phyloP scores from a whole-genome alignment of 2,113 vertebrate genomes.

The Vanacampus margaritifer region DNA sequence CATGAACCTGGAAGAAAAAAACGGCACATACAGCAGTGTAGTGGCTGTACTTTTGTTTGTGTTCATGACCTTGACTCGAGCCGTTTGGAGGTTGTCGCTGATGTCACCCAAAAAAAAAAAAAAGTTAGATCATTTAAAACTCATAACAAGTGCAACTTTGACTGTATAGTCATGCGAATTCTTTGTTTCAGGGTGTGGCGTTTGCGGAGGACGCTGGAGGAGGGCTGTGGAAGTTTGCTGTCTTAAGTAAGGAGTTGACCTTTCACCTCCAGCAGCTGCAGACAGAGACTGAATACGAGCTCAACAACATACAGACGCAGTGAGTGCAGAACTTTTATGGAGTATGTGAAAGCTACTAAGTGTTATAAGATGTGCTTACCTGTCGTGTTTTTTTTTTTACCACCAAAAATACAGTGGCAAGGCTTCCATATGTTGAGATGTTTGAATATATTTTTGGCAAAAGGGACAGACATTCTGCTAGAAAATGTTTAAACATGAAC shows the following conservation, averaged over 20 bases:
- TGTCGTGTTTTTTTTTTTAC: neutral
- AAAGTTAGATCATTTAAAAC: neutral
- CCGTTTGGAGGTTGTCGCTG: neutral
- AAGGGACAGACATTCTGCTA: neutral
- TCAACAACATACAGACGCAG: constrained; percentile 48
- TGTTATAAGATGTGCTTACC: neutral
- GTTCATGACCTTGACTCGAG: neutral
- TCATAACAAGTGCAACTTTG: too few species aligned
- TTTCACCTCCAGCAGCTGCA: constrained; percentile 61
- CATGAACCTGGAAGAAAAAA: too few species aligned
- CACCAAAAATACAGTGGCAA: neutral
- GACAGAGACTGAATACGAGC: constrained; percentile 64
- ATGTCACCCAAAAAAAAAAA: neutral
- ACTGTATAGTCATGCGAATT: neutral
- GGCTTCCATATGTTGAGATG: neutral
- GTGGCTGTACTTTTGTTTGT: neutral
- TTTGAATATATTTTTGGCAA: neutral
- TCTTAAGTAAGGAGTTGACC: constrained; percentile 52
- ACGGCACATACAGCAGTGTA: too few species aligned
- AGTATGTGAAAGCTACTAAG: neutral
- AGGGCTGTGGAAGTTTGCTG: constrained; percentile 42
- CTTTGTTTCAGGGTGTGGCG: neutral
- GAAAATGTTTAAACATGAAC: neutral
- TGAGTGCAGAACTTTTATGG: constrained; percentile 33
- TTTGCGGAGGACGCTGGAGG: constrained; percentile 26